phyloP scores from a whole-genome alignment of 2,797 vertebrate species.

The Balearica regulorum region DNA sequence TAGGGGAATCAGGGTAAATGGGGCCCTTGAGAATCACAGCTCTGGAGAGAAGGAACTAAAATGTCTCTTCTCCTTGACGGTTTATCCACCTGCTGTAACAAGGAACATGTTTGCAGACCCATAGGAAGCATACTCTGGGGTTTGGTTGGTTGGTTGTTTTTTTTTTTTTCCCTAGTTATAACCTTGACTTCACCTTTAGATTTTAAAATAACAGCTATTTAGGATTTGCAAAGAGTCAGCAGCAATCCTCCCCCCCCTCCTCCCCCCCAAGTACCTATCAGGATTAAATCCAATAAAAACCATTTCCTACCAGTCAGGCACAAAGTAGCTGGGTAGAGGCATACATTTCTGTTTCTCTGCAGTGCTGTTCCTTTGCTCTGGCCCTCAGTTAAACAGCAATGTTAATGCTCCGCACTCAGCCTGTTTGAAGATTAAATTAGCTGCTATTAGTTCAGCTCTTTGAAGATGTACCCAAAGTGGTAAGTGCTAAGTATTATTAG shows the following conservation, averaged over 20 bases:
- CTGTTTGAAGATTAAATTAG: conserved; percentile 60
- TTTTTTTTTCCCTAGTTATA: not conserved
- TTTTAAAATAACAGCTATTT: not conserved
- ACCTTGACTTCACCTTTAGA: not conserved
- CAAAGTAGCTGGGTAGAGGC: not conserved
- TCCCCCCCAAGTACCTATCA: not conserved
- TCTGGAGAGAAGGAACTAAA: not conserved
- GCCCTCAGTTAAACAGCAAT: not conserved
- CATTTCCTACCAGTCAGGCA: not conserved
- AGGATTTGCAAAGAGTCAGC: not conserved
- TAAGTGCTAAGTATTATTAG: conserved; percentile 16
- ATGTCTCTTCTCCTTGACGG: not conserved
- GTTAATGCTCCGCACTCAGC: conserved; percentile 30
- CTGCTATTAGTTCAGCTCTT: conserved; percentile 51
- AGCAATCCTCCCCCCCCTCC: not conserved
- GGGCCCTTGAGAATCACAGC: not conserved
- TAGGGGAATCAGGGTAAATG: not conserved
- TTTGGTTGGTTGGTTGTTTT: too few species aligned
- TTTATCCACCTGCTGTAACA: not conserved
- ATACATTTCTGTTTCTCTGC: not conserved
- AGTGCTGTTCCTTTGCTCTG: not conserved
- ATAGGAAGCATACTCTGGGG: not conserved
- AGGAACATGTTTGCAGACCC: not conserved
- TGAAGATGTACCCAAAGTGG: conserved; percentile 20
- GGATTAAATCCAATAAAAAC: not conserved